Evolutionary conservation across 2,113 vertebrate species (phyloP).

Genomic region (Corythornis vintsioides): DNA sequence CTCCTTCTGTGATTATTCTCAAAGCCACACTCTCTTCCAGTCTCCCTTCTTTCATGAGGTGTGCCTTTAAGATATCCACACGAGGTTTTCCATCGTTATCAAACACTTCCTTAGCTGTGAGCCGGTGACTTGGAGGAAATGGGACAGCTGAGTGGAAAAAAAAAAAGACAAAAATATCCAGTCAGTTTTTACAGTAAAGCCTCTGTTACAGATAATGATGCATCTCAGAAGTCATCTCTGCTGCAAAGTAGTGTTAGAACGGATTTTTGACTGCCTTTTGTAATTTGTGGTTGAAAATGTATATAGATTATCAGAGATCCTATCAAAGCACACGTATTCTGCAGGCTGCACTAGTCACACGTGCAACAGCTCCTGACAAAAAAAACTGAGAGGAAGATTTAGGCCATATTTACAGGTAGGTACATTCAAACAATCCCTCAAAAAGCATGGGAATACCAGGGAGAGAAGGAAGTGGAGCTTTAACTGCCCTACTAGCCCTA

Average conservation of each 20-base stretch:
- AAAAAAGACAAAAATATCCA: neutral
- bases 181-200: constrained; percentile 5
- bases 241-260: neutral
- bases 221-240: neutral
- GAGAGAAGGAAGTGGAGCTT: neutral
- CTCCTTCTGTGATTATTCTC: constrained; percentile 94
- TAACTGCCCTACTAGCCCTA: neutral
- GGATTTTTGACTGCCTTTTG: neutral
- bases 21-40: constrained; percentile 95
- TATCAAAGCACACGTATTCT: neutral
- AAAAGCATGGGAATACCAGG: neutral
- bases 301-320: neutral
- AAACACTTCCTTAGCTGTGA: constrained; percentile 98
- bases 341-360: neutral
- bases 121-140: constrained; percentile 96
- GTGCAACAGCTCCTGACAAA: neutral
- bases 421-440: neutral
- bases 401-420: neutral
- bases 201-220: neutral
- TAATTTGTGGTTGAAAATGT: neutral
- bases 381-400: neutral
- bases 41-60: constrained; percentile 97
- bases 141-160: constrained; percentile 88
- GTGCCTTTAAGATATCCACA: constrained; percentile 97
- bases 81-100: constrained; percentile 96